phyloP scores from a whole-genome alignment of 2,113 vertebrate genomes.

The Puffinus mauretanicus region DNA sequence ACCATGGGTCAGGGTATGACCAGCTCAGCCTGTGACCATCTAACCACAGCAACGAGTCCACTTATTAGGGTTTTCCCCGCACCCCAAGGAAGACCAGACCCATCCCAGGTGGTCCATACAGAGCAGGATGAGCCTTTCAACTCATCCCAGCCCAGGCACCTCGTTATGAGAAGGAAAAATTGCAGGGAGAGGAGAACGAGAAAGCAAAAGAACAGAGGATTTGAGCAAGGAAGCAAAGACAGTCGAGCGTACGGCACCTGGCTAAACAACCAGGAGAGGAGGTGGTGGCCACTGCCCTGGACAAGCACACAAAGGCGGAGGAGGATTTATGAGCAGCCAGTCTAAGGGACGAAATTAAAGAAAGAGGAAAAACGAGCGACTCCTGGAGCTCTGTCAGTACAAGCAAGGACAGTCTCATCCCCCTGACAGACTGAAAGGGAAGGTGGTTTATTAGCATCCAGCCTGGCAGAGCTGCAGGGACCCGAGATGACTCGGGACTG shows the following conservation, averaged over 20 bases:
- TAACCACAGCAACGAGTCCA: background rate
- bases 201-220: background rate
- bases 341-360: background rate
- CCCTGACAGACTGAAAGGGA: background rate
- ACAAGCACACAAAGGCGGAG: background rate
- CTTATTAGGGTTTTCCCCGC: background rate
- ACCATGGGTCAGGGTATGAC: rapidly evolving
- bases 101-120: background rate
- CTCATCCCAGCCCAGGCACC: background rate
- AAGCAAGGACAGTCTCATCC: background rate
- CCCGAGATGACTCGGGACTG: rapidly evolving
- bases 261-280: background rate
- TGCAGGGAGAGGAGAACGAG: background rate
- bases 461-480: background rate
- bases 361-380: background rate
- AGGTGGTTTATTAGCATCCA: background rate
- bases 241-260: rapidly evolving
- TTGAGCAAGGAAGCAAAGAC: background rate
- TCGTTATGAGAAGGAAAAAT: background rate
- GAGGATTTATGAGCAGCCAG: background rate
- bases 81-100: background rate
- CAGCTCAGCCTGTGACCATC: background rate
- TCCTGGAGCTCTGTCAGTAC: background rate
- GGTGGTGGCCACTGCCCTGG: background rate
- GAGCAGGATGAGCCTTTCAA: background rate